Conservation (phyloP, 2,888 invertebrate genomes). For the Dasypogon diadema region DNA sequence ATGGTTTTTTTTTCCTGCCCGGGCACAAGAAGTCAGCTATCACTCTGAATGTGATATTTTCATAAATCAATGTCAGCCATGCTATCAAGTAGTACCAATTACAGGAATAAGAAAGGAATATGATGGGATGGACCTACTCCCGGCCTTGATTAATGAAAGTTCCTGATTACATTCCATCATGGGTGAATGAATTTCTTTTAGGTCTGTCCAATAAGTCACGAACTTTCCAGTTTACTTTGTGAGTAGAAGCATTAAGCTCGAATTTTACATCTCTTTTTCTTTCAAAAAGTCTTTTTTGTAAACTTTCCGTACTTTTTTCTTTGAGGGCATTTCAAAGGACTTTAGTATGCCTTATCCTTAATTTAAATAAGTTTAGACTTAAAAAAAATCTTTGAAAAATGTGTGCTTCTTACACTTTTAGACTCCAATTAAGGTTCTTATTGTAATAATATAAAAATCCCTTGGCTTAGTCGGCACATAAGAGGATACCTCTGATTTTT, state of each 20-base stretch:
- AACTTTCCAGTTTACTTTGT: background rate
- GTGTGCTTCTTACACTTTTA: no score
- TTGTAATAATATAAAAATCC: no score
- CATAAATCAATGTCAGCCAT: slow-evolving; percentile 56
- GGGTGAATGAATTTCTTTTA: slow-evolving; percentile 35
- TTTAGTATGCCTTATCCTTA: no score
- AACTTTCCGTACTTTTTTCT: no score
- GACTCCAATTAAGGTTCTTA: no score
- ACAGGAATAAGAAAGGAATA: background rate
- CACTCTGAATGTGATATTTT: slow-evolving; percentile 53
- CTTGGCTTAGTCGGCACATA: no score
- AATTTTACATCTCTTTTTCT: no score
- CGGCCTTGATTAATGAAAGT: slow-evolving; percentile 37
- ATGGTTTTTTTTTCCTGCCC: background rate
- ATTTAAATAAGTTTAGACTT: no score
- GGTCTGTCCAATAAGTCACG: slow-evolving; percentile 16
- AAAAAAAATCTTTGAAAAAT: no score
- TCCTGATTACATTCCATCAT: slow-evolving; percentile 39
- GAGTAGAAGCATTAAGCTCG: background rate
- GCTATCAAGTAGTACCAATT: slow-evolving; percentile 28
- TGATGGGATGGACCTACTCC: slow-evolving; percentile 12
- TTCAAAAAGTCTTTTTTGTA: no score
- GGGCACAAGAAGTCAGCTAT: slow-evolving; percentile 51
- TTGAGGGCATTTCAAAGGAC: no score
- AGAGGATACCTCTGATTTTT: no score